Evolutionary conservation across 2,113 vertebrate genomes (phyloP), one percentile per base, ranked within the genome.

Genomic region (Prietella phreatophila): DNA sequence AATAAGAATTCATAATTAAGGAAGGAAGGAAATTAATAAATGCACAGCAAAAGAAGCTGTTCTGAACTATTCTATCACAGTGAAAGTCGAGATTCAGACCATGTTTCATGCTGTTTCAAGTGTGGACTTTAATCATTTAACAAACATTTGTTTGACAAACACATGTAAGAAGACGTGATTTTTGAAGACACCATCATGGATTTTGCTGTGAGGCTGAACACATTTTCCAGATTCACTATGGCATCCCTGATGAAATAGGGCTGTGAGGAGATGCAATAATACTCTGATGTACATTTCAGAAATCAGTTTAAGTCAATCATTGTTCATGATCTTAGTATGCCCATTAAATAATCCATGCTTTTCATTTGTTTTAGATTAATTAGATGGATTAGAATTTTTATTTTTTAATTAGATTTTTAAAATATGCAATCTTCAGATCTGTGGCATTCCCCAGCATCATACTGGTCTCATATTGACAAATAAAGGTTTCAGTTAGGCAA

Each of bases 191-290:
- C 33, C 58, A 79, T 73, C 82, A 78, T 60, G 65, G 82, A 88
- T 85, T 84, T 80, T 79, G 83, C 87, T 85, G 78, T 79, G 75
- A 88, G 87, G 87, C 58, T 84, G 33, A 88, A 84, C 82, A 80
- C 56, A 78, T 56, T 47, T 87, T 63, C 76, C 85, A 86, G 73
- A 84, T 84, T 88, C 47, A 67, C 60, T 65, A 58, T 17, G 30
- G 71, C 33, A 39, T 55, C 50, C 6, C 82, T 88, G 82, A 88
- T 88, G 87, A 82, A 88, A 88, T 80, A 33, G 20, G 5, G 50
- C 82, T 88, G 71, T 56, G 55, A 83, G 30, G 30, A 61, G 14
- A 82, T 71, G 81, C 82, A 84, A 88, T 55, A 84, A 55, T 56
- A 79, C 53, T 84, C 20, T 65, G 82, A 67, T 67, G 47, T 69